phyloP scores from a whole-genome alignment of 2,113 vertebrate species.

The Hydrochoerus hydrochaeris region DNA sequence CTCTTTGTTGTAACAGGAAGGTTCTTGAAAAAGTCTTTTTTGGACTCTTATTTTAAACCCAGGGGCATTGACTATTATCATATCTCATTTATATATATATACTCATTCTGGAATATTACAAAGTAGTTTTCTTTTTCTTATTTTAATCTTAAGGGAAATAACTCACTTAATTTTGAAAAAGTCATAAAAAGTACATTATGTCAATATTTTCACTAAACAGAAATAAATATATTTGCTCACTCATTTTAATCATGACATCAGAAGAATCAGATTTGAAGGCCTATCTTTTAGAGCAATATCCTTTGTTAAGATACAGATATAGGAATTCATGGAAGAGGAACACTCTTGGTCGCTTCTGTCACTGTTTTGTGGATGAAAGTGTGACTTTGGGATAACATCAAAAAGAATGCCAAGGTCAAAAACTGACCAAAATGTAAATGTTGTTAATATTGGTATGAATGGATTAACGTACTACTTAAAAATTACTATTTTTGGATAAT shows the following conservation, averaged over 20 bases:
- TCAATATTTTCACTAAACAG: neutral
- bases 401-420: neutral
- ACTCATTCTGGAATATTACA: neutral
- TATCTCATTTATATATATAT: neutral
- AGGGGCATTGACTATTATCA: fast-evolving
- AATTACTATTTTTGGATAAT: slow-evolving; percentile 65
- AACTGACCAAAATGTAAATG: neutral
- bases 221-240: neutral
- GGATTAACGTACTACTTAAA: neutral
- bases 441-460: neutral
- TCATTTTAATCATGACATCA: neutral
- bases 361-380: neutral
- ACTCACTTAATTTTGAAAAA: neutral
- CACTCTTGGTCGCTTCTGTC: neutral
- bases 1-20: fast-evolving
- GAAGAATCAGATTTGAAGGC: neutral
- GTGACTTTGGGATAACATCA: neutral
- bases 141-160: neutral
- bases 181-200: neutral
- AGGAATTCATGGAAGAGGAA: neutral
- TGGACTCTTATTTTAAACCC: neutral
- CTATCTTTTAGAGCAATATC: neutral
- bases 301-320: neutral
- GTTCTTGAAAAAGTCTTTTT: fast-evolving
- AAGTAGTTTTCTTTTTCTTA: neutral